Evolutionary conservation across 2,888 invertebrate genomes (phyloP).

Genomic region (Creontiades dilutus): DNA sequence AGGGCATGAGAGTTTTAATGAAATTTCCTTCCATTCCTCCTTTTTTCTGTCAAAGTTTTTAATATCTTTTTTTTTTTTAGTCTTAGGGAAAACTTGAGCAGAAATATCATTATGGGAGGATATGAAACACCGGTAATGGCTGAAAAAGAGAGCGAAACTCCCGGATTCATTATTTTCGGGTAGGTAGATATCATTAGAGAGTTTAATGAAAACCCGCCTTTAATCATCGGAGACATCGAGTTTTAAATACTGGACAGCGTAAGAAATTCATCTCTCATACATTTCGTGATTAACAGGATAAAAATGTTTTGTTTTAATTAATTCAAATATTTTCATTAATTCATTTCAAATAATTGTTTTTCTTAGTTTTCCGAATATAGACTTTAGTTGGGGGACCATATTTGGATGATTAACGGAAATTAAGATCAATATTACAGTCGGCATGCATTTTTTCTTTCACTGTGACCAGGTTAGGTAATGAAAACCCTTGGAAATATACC

Average conservation of each 20-base stretch:
- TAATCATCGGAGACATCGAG: background rate
- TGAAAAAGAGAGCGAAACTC: background rate
- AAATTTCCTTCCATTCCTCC: constrained; percentile 2
- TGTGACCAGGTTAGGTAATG: too few species aligned
- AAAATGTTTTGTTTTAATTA: too few species aligned
- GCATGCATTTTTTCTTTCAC: too few species aligned
- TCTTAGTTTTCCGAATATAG: too few species aligned
- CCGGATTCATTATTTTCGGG: background rate
- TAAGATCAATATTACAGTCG: too few species aligned
- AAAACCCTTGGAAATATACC: too few species aligned
- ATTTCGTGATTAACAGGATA: too few species aligned
- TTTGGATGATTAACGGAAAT: too few species aligned
- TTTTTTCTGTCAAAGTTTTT: background rate
- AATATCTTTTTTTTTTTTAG: background rate
- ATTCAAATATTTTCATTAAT: too few species aligned
- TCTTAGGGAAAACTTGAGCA: background rate
- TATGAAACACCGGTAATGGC: constrained; percentile 21
- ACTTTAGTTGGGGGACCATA: too few species aligned
- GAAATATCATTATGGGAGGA: background rate
- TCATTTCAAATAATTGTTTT: too few species aligned
- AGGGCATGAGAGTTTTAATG: constrained; percentile 23
- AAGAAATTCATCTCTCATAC: too few species aligned
- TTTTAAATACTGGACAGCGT: background rate
- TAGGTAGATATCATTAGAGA: background rate
- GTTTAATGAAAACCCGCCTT: background rate